phyloP scores from a whole-genome alignment of 1,140 invertebrate species.

The Chionoecetes opilio region DNA sequence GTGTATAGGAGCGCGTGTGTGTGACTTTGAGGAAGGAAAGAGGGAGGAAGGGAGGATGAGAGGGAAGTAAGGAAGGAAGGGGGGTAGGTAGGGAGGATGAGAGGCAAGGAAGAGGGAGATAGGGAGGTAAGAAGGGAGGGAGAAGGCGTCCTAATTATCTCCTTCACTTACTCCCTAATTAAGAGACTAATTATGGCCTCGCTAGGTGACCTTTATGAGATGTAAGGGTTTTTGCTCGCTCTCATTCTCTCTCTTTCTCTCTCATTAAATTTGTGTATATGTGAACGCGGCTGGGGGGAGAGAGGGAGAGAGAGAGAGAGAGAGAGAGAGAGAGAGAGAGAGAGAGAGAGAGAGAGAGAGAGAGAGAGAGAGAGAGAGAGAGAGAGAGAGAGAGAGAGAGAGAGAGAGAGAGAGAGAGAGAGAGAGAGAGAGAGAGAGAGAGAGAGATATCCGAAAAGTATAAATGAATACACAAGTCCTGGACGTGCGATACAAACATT shows the following conservation, averaged over 20 bases:
- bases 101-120: neutral
- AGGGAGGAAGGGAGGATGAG: neutral
- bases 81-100: neutral
- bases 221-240: neutral
- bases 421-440: too few relatives aligned
- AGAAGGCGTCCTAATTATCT: neutral
- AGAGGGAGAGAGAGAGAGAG: neutral
- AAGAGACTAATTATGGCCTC: conserved; percentile 20
- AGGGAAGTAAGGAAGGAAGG: neutral
- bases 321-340: neutral
- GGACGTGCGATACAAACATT: too few relatives aligned
- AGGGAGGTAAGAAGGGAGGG: neutral
- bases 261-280: neutral
- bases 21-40: neutral
- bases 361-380: too few relatives aligned
- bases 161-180: conserved; percentile 20
- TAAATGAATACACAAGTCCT: too few relatives aligned
- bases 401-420: too few relatives aligned
- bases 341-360: too few relatives aligned
- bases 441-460: too few relatives aligned
- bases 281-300: neutral
- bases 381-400: too few relatives aligned
- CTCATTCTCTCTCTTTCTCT: conserved; percentile 7
- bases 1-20: too few relatives aligned
- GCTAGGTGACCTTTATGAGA: conserved; percentile 1